phyloP scores from a whole-genome alignment of 2,888 invertebrate species.

The Lepetodrilus schrolli region DNA sequence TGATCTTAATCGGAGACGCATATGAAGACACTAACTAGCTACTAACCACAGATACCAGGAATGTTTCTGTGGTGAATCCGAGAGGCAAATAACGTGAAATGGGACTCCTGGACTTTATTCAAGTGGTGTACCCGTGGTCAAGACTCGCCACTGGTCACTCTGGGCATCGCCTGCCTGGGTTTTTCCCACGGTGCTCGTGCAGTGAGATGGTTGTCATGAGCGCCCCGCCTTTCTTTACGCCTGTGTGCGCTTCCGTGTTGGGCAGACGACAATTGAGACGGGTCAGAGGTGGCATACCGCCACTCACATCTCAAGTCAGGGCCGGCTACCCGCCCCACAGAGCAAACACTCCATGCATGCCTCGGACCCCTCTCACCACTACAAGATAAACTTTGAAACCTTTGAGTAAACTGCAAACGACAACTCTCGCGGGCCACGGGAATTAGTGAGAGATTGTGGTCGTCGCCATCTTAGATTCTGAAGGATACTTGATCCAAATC shows the following conservation, averaged over 20 bases:
- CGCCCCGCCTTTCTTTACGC: conserved; percentile 28
- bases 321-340: conserved; percentile 5
- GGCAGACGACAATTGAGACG: conserved; percentile 16
- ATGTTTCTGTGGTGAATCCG: no score
- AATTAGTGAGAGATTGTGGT: conserved; percentile 29
- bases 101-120: neutral
- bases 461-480: conserved; percentile 22
- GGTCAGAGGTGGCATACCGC: conserved; percentile 27
- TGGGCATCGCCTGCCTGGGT: neutral
- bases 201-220: conserved; percentile 16
- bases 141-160: neutral
- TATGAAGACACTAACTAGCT: no score
- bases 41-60: no score
- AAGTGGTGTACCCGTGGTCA: neutral
- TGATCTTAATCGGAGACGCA: no score
- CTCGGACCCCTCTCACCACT: conserved; percentile 16
- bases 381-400: conserved; percentile 29
- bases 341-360: conserved; percentile 22
- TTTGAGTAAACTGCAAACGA: conserved; percentile 28
- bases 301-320: conserved; percentile 13
- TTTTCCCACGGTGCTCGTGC: conserved; percentile 28
- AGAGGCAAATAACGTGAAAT: no score
- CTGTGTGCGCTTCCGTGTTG: conserved; percentile 25
- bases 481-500: conserved; percentile 18
- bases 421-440: conserved; percentile 28